Conservation (phyloP, 2,113 vertebrate species). For the Paraplagusia blochii region DNA sequence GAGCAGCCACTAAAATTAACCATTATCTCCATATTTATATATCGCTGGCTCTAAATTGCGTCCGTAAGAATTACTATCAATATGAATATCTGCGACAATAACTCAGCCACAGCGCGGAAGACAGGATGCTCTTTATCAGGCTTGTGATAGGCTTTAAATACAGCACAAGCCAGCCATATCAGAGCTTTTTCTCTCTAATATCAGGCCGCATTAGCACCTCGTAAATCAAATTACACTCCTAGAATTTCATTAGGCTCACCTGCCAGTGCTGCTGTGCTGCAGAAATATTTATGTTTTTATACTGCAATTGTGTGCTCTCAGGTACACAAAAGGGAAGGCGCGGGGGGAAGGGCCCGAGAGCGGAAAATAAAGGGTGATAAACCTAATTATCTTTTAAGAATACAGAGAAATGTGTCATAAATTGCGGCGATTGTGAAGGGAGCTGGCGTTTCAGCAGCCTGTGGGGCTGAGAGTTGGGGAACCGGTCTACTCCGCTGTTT, state of each 20-base stretch:
- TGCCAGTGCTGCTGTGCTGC: slow-evolving; percentile 69
- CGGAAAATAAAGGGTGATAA: slow-evolving; percentile 57
- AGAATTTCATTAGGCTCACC: slow-evolving; percentile 79
- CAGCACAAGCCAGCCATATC: slow-evolving; percentile 73
- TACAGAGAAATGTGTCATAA: slow-evolving; percentile 65
- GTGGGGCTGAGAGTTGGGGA: slow-evolving; percentile 50
- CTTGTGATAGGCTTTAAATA: slow-evolving; percentile 76
- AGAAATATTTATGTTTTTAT: slow-evolving; percentile 77
- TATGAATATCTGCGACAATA: slow-evolving; percentile 75
- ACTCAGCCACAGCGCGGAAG: slow-evolving; percentile 68
- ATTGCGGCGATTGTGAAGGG: slow-evolving; percentile 61
- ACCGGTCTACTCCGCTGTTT: slow-evolving; percentile 51
- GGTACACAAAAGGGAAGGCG: slow-evolving; percentile 62
- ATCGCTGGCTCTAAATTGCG: slow-evolving; percentile 74
- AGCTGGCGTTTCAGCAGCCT: slow-evolving; percentile 53
- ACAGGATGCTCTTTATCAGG: slow-evolving; percentile 74
- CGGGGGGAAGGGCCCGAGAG: slow-evolving; percentile 7
- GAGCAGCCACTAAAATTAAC: slow-evolving; percentile 69
- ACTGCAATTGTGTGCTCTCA: slow-evolving; percentile 64
- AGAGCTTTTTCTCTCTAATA: slow-evolving; percentile 75
- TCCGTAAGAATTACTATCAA: slow-evolving; percentile 77
- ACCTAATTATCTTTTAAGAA: slow-evolving; percentile 76
- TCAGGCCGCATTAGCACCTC: slow-evolving; percentile 76
- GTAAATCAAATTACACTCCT: slow-evolving; percentile 79
- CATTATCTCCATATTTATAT: slow-evolving; percentile 77